Base-by-base conservation (phyloP, 2,888 invertebrate genomes). In the Acanthacorydalis orientalis region DNA sequence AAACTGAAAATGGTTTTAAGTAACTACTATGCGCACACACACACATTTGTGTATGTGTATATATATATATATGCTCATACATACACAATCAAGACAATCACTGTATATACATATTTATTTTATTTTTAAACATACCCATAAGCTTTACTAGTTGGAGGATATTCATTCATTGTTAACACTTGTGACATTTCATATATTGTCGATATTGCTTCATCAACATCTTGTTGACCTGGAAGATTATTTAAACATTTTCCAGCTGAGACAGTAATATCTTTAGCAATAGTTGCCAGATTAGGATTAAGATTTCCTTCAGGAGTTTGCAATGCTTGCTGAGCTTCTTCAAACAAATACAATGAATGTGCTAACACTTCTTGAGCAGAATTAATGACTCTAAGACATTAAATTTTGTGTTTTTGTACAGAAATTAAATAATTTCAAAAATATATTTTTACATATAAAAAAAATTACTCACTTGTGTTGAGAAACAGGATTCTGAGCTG, bases 141-240 rank as follows among this genome's bases (percentile, higher is more conserved):
- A 41, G 75, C 77, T 57, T 80, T 80, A 56, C 74, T 75, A 0
- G 83, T 80, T 0, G 73, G 73, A 4, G 89, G 90, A 64, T 85
- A 87, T 59, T 83, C 78, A 38, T 78, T 78, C 63, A 74, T 74
- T 53, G 80, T 77, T 15, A 91, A 70, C 10, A 81, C 76, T 55
- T 84, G 78, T 44, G 80, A 75, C 40, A 83, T 76, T 56, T 84
- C 81, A 50, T 79, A 82, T 53, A 95, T 89, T 56, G 78, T 81
- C 52, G 80, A 78, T 55, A 92, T 78, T 0, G 90, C 89, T 15
- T 80, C 77, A 61, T 96, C 95, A n/a, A 97, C 83, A 60, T 95
- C 93, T 47, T 83, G 80, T 63, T 95, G 92, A 0, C 93, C 92
- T 0, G 96, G 95, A 40, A 96, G 75, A 52, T 89, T 88, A 53